Evolutionary conservation across 2,113 vertebrate species (phyloP).

Genomic region (Malurus alboscapulatus): DNA sequence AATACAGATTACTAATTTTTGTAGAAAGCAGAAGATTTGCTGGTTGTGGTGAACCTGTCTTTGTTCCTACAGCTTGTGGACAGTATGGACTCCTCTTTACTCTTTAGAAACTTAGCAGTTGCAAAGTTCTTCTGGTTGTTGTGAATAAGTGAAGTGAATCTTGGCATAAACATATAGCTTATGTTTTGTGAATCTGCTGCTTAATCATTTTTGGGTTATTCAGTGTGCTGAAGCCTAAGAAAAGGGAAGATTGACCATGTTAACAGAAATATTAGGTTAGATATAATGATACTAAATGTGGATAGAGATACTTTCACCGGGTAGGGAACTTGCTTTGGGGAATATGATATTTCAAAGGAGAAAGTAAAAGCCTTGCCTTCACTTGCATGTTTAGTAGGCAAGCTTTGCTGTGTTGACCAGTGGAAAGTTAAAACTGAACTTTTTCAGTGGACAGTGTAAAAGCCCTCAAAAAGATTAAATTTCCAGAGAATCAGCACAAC

Average conservation of each 20-base stretch:
- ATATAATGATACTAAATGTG: background rate
- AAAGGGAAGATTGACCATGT: background rate
- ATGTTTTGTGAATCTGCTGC: background rate
- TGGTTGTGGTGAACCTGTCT: background rate
- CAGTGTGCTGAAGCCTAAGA: background rate
- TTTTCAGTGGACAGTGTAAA: background rate
- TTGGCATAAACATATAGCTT: background rate
- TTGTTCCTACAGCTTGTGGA: background rate
- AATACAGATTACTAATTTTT: background rate
- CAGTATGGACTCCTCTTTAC: background rate
- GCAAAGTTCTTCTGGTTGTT: background rate
- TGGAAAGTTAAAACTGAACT: background rate
- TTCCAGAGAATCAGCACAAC: background rate
- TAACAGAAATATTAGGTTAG: background rate
- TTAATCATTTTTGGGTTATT: background rate
- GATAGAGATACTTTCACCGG: background rate
- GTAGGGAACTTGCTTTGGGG: background rate
- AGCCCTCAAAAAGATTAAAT: background rate
- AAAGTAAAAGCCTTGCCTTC: background rate
- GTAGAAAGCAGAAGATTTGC: background rate
- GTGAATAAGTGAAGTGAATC: background rate
- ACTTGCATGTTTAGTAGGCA: background rate
- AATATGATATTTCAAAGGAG: background rate
- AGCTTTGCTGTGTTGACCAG: background rate
- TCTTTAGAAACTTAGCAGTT: background rate